Conservation (phyloP, 2,888 invertebrate species). For the Escarpia spicata region DNA sequence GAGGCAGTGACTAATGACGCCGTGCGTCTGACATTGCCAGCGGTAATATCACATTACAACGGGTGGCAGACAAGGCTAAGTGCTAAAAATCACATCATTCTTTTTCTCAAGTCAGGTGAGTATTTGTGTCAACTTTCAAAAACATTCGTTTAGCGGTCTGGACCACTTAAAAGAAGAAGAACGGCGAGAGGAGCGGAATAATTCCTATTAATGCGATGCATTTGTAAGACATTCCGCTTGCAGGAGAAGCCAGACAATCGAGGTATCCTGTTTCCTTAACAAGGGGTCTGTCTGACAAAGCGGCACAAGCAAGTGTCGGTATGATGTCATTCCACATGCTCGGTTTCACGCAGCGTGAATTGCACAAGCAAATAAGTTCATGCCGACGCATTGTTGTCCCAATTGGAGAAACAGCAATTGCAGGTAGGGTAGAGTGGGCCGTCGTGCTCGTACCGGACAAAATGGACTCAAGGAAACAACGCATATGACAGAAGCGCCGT, state of each 20-base stretch:
- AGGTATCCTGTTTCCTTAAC: neutral
- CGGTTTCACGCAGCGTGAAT: neutral
- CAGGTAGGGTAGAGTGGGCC: too few species aligned
- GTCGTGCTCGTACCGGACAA: too few species aligned
- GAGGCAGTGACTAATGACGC: neutral
- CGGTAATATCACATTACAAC: neutral
- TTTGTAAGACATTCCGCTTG: neutral
- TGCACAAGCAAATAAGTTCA: neutral
- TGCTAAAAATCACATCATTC: constrained; percentile 19
- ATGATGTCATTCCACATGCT: neutral
- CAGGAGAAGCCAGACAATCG: neutral
- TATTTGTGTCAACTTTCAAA: neutral
- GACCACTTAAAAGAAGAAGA: neutral
- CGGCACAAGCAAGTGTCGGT: neutral
- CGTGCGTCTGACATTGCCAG: neutral
- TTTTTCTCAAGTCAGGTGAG: neutral
- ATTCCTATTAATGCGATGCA: neutral
- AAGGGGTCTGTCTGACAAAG: neutral
- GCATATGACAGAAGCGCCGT: too few species aligned
- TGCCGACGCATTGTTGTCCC: neutral
- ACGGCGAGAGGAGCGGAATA: neutral
- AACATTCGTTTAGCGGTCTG: neutral
- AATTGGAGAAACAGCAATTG: neutral
- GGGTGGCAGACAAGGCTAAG: neutral
- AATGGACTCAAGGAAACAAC: too few species aligned